Conservation (phyloP, 2,113 vertebrate genomes). For the Gymnocephalus cernua region DNA sequence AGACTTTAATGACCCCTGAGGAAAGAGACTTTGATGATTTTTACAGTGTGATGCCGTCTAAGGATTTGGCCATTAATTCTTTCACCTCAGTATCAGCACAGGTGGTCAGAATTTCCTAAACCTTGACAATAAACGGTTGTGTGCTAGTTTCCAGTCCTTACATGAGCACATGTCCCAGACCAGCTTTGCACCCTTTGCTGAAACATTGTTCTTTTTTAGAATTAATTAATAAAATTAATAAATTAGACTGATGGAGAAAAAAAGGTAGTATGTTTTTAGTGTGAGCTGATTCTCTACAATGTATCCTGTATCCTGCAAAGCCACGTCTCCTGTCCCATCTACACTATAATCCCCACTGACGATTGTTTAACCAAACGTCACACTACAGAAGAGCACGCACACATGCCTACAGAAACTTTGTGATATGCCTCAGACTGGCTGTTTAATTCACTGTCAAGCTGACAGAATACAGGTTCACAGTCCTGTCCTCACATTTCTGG, state of each 20-base stretch:
- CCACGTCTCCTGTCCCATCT: slow-evolving; percentile 27
- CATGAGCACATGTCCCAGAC: not conserved
- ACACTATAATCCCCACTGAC: slow-evolving; percentile 32
- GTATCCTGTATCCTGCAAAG: slow-evolving; percentile 3
- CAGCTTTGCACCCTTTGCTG: not conserved
- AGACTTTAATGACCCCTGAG: slow-evolving; percentile 13
- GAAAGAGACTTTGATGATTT: not conserved
- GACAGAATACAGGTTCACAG: slow-evolving; percentile 69
- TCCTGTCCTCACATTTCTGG: slow-evolving; percentile 32
- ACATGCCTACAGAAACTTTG: slow-evolving; percentile 18
- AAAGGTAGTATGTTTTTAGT: not conserved
- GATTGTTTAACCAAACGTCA: slow-evolving; percentile 62
- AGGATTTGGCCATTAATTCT: not conserved
- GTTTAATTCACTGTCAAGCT: slow-evolving; percentile 75
- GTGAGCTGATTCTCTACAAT: not conserved
- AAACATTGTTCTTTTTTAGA: not conserved
- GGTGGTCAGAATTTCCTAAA: not conserved
- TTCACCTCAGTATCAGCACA: not conserved
- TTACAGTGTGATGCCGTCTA: not conserved
- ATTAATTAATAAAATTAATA: not conserved
- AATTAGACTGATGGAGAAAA: not conserved
- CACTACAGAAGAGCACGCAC: slow-evolving; percentile 23
- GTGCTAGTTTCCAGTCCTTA: not conserved
- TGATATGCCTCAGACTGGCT: slow-evolving; percentile 48
- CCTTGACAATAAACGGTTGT: not conserved